Conservation (phyloP, 2,888 invertebrate species). For the Congeria kusceri region DNA sequence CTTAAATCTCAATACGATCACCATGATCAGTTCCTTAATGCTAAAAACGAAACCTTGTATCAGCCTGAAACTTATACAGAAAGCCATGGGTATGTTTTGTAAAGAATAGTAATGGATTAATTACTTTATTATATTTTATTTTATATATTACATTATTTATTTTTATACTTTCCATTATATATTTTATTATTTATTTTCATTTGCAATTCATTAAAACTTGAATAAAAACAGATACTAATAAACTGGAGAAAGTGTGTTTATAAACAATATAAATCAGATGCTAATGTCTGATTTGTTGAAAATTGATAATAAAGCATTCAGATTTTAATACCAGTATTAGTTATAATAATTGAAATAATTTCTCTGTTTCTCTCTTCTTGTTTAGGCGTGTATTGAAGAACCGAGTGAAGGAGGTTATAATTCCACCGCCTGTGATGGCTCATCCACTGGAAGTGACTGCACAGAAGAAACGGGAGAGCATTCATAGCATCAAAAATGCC, state of each 20-base stretch:
- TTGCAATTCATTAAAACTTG: too few species aligned
- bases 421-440: slow-evolving; percentile 75
- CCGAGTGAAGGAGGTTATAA: slow-evolving; percentile 74
- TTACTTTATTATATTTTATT: too few species aligned
- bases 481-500: slow-evolving; percentile 83
- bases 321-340: neutral
- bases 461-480: slow-evolving; percentile 79
- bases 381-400: slow-evolving; percentile 84
- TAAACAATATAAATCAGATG: neutral
- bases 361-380: neutral
- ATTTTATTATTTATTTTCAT: too few species aligned
- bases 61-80: slow-evolving; percentile 83
- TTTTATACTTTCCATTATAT: too few species aligned
- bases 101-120: too few species aligned
- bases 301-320: neutral
- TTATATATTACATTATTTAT: too few species aligned
- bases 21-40: slow-evolving; percentile 82
- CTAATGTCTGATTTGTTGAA: neutral
- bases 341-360: neutral
- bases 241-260: too few species aligned
- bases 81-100: slow-evolving; percentile 78
- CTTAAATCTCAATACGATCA: slow-evolving; percentile 85
- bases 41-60: slow-evolving; percentile 81
- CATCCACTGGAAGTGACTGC: slow-evolving; percentile 81
- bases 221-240: too few species aligned